Conservation (phyloP, 1,140 invertebrate genomes). For the Adoxophyes honmai region DNA sequence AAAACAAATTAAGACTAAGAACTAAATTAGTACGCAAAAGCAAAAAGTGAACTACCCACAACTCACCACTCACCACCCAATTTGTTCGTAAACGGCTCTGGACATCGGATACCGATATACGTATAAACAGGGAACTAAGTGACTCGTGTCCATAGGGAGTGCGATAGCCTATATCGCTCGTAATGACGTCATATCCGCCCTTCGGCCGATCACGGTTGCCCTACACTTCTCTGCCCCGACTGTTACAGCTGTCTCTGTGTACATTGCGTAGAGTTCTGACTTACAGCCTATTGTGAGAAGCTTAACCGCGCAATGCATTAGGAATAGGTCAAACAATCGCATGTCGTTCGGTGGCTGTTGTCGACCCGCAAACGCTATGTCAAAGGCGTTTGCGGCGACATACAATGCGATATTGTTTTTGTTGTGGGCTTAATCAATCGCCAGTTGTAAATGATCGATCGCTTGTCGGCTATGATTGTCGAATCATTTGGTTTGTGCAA, state of each 20-base stretch:
- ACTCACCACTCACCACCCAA: background rate
- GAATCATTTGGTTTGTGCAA: background rate
- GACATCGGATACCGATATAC: background rate
- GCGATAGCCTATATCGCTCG: slow-evolving; percentile 11
- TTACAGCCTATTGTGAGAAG: too few relatives aligned
- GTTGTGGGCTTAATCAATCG: slow-evolving; percentile 14
- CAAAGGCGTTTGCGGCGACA: slow-evolving; percentile 12
- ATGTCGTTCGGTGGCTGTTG: too few relatives aligned
- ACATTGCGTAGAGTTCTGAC: too few relatives aligned
- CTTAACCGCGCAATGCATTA: too few relatives aligned
- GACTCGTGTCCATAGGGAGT: slow-evolving; percentile 3
- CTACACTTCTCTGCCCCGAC: background rate
- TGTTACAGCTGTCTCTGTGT: too few relatives aligned
- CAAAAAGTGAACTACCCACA: too few relatives aligned
- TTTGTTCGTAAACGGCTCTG: background rate
- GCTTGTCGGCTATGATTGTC: background rate
- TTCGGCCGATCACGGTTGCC: background rate
- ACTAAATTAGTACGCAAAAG: too few relatives aligned
- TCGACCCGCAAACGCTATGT: slow-evolving; percentile 8
- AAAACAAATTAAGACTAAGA: too few relatives aligned
- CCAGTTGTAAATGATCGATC: background rate
- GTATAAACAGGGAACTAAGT: background rate
- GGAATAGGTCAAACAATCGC: too few relatives aligned
- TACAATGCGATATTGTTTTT: slow-evolving; percentile 9
- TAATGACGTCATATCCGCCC: slow-evolving; percentile 25